phyloP scores from a whole-genome alignment of 2,113 vertebrate genomes.

The Protobothrops mucrosquamatus region DNA sequence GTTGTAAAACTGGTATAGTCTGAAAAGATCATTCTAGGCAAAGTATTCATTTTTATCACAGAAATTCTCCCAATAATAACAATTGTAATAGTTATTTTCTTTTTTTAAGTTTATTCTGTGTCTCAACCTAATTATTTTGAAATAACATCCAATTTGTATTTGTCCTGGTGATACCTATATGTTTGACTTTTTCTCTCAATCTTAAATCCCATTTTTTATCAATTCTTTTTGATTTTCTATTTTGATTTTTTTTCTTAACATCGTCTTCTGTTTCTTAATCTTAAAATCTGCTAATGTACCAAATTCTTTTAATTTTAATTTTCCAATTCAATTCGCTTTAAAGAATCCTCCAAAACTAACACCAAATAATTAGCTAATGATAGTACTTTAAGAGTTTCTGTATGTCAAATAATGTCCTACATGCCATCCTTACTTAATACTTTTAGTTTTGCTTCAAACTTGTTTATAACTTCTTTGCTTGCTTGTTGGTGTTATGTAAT shows the following conservation, averaged over 20 bases:
- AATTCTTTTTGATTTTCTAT: background rate
- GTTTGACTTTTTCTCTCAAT: no score
- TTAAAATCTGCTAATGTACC: background rate
- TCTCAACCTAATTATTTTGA: no score
- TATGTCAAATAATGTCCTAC: background rate
- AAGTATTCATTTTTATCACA: no score
- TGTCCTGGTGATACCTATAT: no score
- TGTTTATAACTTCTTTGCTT: background rate
- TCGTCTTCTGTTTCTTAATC: background rate
- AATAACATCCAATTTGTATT: no score
- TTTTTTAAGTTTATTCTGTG: no score
- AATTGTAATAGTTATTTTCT: no score
- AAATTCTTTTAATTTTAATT: background rate
- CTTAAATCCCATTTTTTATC: background rate
- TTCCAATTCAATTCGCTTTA: background rate
- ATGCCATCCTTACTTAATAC: background rate
- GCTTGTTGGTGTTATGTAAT: background rate
- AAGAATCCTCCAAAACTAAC: background rate
- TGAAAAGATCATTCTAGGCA: no score
- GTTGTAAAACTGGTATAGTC: no score
- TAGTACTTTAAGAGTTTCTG: background rate
- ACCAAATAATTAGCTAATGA: background rate
- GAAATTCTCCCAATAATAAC: no score
- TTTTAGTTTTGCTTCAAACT: background rate
- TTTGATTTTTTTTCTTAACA: background rate